Evolutionary conservation across 1,140 invertebrate genomes (phyloP), one percentile per base, ranked within the genome.

Genomic region (Brachionus rubens): DNA sequence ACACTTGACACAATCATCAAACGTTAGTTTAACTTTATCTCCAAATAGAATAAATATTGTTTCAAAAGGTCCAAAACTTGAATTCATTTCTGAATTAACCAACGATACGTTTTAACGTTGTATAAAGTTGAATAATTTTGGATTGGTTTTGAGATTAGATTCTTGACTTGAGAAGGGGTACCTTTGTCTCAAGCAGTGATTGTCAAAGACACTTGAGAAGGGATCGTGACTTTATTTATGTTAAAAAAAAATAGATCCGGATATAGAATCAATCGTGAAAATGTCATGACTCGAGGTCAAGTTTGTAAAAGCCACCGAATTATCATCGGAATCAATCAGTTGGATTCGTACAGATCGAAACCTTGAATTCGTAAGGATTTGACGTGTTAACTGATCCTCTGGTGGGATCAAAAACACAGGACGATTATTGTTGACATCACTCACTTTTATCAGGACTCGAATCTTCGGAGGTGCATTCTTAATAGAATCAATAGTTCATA

Each of bases 381-480:
- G 33, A 21, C 26, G 54, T 33, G 54, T 59, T 3, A 9, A 41
- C 6, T 36, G 9, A 0, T 14, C 0, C n/a, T 65, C 59, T 10
- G 10, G 7, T 43, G 59, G 59, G 14, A 19, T 21, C 12, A 65
- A 21, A 54, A 72, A 54, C 48, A 54, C 19, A 2, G 68, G 26
- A 24, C 43, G 30, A 50, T 72, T 72, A 28, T 72, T 46, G 33
- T 72, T 72, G 1, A 54, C 10, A 41, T 72, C 68, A 48, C 28
- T 40, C 7, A 72, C 33, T 41, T 54, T 54, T 24, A 72, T 26
- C 46, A 72, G 33, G 12, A 72, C 14, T 50, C 68, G 21, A 30
- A 72, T 41, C 14, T 36, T 70, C 26, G 4, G 10, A 19, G 65
- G 65, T n/a, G 46, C 12, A 48, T 30, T 59, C 12, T 43, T 47